Conservation (phyloP, 2,113 vertebrate species). For the Rhabdomys dilectus region DNA sequence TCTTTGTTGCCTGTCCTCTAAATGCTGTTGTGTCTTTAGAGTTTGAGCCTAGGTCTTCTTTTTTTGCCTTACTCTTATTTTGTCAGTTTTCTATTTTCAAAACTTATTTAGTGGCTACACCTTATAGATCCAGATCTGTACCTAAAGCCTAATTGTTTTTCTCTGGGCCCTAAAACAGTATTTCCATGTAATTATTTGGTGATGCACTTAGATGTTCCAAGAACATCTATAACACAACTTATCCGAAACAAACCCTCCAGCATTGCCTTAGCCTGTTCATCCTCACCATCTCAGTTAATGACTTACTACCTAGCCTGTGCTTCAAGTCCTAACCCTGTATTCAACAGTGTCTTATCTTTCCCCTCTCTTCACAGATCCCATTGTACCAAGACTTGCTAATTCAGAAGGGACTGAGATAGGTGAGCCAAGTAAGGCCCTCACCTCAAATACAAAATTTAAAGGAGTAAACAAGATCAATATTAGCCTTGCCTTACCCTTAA, state of each 20-base stretch:
- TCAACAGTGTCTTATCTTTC: not conserved
- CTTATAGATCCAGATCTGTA: not conserved
- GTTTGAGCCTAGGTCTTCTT: not conserved
- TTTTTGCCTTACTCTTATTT: not conserved
- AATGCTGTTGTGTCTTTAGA: not conserved
- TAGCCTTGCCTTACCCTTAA: constrained; percentile 15
- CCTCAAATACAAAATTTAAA: constrained; percentile 30
- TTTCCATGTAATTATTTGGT: constrained; percentile 40
- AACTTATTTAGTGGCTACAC: not conserved
- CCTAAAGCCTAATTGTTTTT: not conserved
- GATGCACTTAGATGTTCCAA: not conserved
- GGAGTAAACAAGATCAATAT: constrained; percentile 26
- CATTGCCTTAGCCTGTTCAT: not conserved
- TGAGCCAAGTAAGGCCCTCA: not conserved
- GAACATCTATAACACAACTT: constrained; percentile 26
- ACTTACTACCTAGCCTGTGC: not conserved
- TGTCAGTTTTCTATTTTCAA: constrained; percentile 40
- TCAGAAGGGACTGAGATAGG: not conserved
- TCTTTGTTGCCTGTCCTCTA: not conserved
- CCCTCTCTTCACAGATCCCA: constrained; percentile 24
- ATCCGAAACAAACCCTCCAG: constrained; percentile 46
- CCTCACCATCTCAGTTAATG: not conserved
- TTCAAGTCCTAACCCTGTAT: not conserved
- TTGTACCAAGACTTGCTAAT: constrained; percentile 12
- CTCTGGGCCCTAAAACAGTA: constrained; percentile 16